Conservation (phyloP, 2,113 vertebrate genomes). For the Madoqua kirkii region DNA sequence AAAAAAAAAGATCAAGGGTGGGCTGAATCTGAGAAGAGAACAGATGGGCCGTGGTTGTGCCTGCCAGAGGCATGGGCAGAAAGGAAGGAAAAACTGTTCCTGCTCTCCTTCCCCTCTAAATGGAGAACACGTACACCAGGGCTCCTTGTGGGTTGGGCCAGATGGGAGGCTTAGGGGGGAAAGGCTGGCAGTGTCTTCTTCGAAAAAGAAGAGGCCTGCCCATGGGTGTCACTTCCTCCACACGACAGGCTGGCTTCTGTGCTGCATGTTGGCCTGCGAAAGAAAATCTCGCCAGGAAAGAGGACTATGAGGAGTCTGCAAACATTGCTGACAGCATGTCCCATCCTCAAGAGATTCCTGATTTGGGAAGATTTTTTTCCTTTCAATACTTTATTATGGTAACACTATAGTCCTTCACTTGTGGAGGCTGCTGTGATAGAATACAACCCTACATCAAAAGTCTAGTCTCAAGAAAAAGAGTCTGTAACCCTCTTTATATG, state of each 20-base stretch:
- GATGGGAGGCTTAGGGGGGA: constrained; percentile 70
- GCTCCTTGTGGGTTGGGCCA: constrained; percentile 69
- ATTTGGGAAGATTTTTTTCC: background rate
- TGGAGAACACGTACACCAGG: constrained; percentile 72
- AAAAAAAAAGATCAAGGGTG: constrained; percentile 74
- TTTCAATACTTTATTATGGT: background rate
- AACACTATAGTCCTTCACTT: background rate
- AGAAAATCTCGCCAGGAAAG: background rate
- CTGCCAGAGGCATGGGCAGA: constrained; percentile 79
- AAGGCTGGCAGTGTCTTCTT: constrained; percentile 51
- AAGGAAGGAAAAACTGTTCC: constrained; percentile 72
- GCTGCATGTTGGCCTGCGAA: background rate
- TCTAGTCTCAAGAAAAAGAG: background rate
- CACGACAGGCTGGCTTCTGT: background rate
- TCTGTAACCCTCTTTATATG: background rate
- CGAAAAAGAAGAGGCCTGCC: background rate
- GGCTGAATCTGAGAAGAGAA: constrained; percentile 78
- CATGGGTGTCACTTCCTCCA: background rate
- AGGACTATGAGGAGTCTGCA: background rate
- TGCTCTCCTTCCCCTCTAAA: constrained; percentile 66
- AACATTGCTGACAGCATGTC: background rate
- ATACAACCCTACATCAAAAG: background rate
- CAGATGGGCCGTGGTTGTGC: constrained; percentile 79
- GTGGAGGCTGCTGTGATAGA: background rate
- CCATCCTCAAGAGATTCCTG: background rate